Base-by-base conservation (phyloP, 2,797 vertebrate genomes). In the Clarias platycephalus region DNA sequence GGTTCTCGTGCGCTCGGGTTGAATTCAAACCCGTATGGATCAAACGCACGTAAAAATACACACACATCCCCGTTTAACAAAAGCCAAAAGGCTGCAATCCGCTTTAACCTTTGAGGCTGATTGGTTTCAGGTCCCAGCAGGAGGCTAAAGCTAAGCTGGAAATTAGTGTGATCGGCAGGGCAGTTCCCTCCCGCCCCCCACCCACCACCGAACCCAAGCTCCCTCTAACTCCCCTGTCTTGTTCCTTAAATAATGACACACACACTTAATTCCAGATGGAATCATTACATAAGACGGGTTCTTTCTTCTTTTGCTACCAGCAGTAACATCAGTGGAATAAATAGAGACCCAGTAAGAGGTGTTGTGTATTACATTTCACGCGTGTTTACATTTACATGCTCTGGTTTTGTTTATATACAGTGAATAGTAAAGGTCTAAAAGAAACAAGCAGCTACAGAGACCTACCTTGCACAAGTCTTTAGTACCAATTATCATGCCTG, bases 231-330 rank as follows among this genome's bases (percentile, higher is more conserved):
- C 40, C 71, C 49, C n/a, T 28, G 1, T 55, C 62, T 58, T 20
- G 24, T 53, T 67, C 66, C 67, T 83, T 64, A 58, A 88, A 80
- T 57, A 80, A 80, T 57, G 80, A 81, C 83, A 80, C 88, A 84
- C 85, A 37, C 12, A 75, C 53, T 81, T 88, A 68, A 85, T 88
- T 88, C 83, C 78, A 81, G 66, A 64, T 62, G 66, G 40, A 77
- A 64, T 66, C 26, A 70, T 86, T 84, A 57, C 3, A 34, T 24
- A 58, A 22, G 2, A 10, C 55, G 7, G 55, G 53, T 3, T 24
- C 4, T 5, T 13, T 76, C 28, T 49, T 70, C 18, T 70, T 40
- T 44, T 24, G 4, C 20, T 20, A 9, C 16, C 13, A n/a, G 28
- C 31, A 67, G 68, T 37, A 83, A 75, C 8, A 57, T 24, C 24